Base-by-base conservation (phyloP, 1,140 invertebrate genomes). In the Bombus consobrinus region DNA sequence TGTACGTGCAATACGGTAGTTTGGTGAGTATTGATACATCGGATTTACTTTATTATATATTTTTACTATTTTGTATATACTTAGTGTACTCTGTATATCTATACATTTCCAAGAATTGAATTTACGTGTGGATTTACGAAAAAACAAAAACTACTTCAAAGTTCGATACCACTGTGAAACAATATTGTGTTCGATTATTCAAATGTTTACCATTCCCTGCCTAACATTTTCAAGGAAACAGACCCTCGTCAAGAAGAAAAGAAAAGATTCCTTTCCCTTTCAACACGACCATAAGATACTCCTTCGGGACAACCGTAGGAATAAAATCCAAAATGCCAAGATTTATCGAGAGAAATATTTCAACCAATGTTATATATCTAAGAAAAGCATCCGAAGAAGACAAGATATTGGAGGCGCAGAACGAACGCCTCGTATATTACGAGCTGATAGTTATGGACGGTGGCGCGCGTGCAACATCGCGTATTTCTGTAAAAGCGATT, bases 401-500 rank as follows among this genome's bases (percentile, higher is more conserved):
- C 69, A 32, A 43, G 71, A 47, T 47, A 73, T 47, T 47, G 41
- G 41, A 73, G 41, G 69, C 41, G 69, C 39, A 72, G 69, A 72
- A 72, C 13, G 25, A 72, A 72, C 69, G 69, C 13, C 37, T 72
- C 69, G 69, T 47, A 74, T 47, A 74, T 74, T 53, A 74, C 43
- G 18, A 22, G 32, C 41, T 74, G 72, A 74, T 74, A 74, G 41
- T 74, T 74, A 74, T 34, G 72, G 41, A 74, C 41, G 41, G n/a
- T 74, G 41, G 41, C 39, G 41, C 41, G 41, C 72, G 41, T 57
- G 2, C 37, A 78, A 80, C 64, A 34, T n/a, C 37, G 59, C 37
- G 41, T 69, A 69, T 37, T 53, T 69, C 64, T 68, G 37, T 43
- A 73, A 73, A 73, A 41, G 53, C 69, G 69, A 81, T 81, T 81